Percentiles rank a stretch among this genome's conserved stretches.
Evolutionary conservation across 2,888 invertebrate genomes (phyloP).

Genomic region (Cremastobaeus sp.): DNA sequence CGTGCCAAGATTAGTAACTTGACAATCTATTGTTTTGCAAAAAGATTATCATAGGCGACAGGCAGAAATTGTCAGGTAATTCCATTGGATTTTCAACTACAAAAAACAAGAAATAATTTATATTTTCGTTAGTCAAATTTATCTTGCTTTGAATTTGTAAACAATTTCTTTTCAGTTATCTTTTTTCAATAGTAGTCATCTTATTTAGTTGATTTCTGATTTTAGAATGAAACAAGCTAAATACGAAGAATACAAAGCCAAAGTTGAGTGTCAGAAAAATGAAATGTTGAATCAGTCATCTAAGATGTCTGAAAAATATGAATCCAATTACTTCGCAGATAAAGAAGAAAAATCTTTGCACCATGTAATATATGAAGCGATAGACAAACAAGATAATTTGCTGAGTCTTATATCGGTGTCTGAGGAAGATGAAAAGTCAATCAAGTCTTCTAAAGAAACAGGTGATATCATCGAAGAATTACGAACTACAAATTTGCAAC

Average conservation of each 20-base stretch:
- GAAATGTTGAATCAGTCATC: conserved; percentile 65
- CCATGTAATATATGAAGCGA: conserved; percentile 81
- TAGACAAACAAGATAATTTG: conserved; percentile 84
- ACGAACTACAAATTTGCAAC: conserved; percentile 82
- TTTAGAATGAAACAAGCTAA: conserved; percentile 76
- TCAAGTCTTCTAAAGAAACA: conserved; percentile 82
- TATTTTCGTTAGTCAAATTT: neutral
- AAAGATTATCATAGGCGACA: conserved; percentile 85
- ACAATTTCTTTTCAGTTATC: neutral
- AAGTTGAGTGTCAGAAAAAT: conserved; percentile 68
- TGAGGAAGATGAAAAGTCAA: conserved; percentile 57
- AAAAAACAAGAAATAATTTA: neutral
- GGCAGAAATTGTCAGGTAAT: conserved; percentile 77
- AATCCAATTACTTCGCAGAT: conserved; percentile 55
- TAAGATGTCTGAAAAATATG: conserved; percentile 67
- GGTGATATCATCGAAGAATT: conserved; percentile 84
- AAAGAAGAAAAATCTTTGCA: conserved; percentile 69
- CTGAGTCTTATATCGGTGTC: conserved; percentile 69
- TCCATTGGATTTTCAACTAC: too few species aligned
- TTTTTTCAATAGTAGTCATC: neutral
- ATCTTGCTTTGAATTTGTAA: neutral
- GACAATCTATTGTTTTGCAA: conserved; percentile 86
- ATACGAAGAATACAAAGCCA: conserved; percentile 73
- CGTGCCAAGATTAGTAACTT: conserved; percentile 76
- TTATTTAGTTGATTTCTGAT: conserved; percentile 1